phyloP scores from a whole-genome alignment of 2,888 invertebrate species.

The Timandra comae region DNA sequence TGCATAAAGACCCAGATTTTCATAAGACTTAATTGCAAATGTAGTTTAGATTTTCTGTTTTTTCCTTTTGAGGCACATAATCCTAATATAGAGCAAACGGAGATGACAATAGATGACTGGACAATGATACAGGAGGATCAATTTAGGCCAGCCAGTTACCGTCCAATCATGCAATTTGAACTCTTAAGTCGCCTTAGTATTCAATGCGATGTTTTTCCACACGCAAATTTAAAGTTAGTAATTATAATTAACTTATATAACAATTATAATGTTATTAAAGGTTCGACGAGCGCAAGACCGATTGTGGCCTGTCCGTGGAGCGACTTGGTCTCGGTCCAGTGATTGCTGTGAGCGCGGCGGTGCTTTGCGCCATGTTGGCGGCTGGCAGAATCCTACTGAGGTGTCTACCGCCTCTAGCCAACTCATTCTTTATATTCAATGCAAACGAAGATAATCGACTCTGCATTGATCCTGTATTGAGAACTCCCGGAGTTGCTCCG shows the following conservation, averaged over 20 bases:
- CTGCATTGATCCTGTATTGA: conserved; percentile 39
- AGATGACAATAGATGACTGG: too few species aligned
- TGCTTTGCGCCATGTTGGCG: conserved; percentile 34
- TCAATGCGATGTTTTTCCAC: too few species aligned
- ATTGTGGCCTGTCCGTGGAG: conserved; percentile 34
- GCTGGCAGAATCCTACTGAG: conserved; percentile 42
- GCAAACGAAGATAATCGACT: conserved; percentile 64
- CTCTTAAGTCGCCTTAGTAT: too few species aligned
- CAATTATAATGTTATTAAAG: conserved; percentile 16
- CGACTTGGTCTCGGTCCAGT: conserved; percentile 34
- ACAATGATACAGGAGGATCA: too few species aligned
- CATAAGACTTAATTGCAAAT: too few species aligned
- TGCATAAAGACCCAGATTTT: too few species aligned
- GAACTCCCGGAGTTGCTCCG: conserved; percentile 17
- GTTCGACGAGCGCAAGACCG: conserved; percentile 41
- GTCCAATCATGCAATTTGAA: conserved; percentile 14
- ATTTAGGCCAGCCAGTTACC: conserved; percentile 10
- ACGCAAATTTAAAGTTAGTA: too few species aligned
- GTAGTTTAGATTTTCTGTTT: too few species aligned
- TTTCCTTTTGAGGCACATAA: too few species aligned
- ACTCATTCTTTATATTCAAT: conserved; percentile 64
- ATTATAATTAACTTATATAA: too few species aligned
- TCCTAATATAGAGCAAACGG: too few species aligned
- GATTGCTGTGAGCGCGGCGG: conserved; percentile 33
- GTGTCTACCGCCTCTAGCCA: conserved; percentile 47